Evolutionary conservation across 2,113 vertebrate species (phyloP), one percentile per base, ranked within the genome.

Genomic region (Boleophthalmus pectinirostris): DNA sequence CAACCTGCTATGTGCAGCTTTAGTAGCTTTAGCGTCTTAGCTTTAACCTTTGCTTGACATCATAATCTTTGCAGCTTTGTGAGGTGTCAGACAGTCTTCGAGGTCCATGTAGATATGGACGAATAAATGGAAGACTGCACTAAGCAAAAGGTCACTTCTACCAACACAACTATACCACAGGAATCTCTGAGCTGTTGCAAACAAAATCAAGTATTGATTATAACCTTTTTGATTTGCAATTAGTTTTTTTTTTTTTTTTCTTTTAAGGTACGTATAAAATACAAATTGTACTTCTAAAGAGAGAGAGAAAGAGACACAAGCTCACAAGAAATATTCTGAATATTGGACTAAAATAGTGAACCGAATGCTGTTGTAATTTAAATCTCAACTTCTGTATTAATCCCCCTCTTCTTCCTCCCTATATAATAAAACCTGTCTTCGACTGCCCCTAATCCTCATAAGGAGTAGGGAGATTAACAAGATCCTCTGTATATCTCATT

Each of bases 401-500:
- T 72, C 70, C 49, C 45, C 54, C 58, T 56, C 15, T 25, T 60
- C 67, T 60, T 73, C 65, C 77, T 74, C 63, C 69, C 70, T 49
- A 35, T 69, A 78, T 81, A 69, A 90, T 83, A 87, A 84, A 89
- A 85, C 69, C 87, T 73, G 75, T 85, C 78, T 87, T 72, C 60
- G 47, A 66, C 73, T 83, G 86, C 33, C 87, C 85, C 82, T 92
- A 91, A 93, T 93, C 92, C 86, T 68, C 47, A 49, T 70, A 72
- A 88, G 76, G 80, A 89, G 80, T 79, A 76, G 79, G 63, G 82
- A 91, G 91, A 90, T 92, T 90, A 92, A 74, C 49, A 13, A 64
- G 64, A 84, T 90, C 81, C 81, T 82, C 81, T 63, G 75, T 79
- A 81, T 78, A 85, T 77, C 82, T 23, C 66, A 82, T 85, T 84